Percentiles rank a stretch among this genome's conserved stretches.
Evolutionary conservation across 2,797 vertebrate genomes (phyloP).

Genomic region (Megaceryle alcyon): DNA sequence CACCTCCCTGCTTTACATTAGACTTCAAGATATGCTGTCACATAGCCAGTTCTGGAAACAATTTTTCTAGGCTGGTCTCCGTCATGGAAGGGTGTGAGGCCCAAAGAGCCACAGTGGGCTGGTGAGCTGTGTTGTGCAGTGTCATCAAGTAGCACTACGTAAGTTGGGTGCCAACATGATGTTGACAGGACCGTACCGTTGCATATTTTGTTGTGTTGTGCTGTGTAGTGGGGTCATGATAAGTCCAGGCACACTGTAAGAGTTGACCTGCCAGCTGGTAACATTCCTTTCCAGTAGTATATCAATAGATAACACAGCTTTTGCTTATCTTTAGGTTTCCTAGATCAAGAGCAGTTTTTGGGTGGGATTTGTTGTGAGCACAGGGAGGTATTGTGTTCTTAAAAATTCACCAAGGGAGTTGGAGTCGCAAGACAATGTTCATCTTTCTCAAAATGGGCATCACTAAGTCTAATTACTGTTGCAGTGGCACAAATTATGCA

Average conservation of each 20-base stretch:
- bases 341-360: background rate
- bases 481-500: background rate
- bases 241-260: background rate
- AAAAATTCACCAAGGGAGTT: background rate
- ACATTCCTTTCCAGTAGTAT: background rate
- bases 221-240: fast-evolving
- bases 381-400: background rate
- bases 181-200: background rate
- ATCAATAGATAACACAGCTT: background rate
- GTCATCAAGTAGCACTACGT: background rate
- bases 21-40: background rate
- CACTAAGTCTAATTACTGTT: background rate
- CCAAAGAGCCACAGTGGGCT: background rate
- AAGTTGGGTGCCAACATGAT: fast-evolving
- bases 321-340: background rate
- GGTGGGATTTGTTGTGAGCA: background rate
- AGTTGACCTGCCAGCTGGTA: background rate
- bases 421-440: background rate
- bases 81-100: fast-evolving
- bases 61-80: background rate
- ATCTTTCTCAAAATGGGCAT: background rate
- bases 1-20: background rate
- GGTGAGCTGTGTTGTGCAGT: background rate
- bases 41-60: background rate
- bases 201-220: background rate